phyloP scores from a whole-genome alignment of 2,888 invertebrate genomes.

The Athripsodes cinereus region DNA sequence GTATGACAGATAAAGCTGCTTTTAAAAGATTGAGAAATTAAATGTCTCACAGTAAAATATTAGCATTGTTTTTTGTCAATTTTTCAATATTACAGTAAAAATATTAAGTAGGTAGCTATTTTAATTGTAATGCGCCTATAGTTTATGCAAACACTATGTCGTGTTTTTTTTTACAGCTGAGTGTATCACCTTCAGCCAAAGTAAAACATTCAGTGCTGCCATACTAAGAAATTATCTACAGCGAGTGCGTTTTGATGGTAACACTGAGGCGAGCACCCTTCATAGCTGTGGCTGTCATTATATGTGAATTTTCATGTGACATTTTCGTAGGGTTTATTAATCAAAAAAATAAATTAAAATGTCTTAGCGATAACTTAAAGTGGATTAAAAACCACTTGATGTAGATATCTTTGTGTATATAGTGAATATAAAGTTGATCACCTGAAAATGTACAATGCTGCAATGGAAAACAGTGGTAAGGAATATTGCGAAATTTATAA shows the following conservation, averaged over 20 bases:
- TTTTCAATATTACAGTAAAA: too few relatives aligned
- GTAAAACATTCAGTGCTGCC: too few relatives aligned
- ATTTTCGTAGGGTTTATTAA: neutral
- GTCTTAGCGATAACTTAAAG: slow-evolving; percentile 21
- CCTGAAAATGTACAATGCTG: slow-evolving; percentile 23
- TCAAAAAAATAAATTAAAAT: slow-evolving; percentile 16
- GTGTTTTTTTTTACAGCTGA: too few relatives aligned
- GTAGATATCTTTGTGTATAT: slow-evolving; percentile 2
- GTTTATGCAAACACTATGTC: too few relatives aligned
- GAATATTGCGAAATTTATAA: neutral
- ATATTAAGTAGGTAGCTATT: too few relatives aligned
- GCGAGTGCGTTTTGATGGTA: neutral
- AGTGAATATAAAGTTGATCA: neutral
- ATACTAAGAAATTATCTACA: neutral
- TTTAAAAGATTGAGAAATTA: too few relatives aligned
- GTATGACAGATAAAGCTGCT: too few relatives aligned
- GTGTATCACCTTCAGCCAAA: too few relatives aligned
- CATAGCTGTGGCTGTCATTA: neutral
- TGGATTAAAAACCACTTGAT: slow-evolving; percentile 22
- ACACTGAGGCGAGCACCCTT: neutral
- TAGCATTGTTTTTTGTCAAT: too few relatives aligned
- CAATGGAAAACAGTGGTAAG: slow-evolving; percentile 24
- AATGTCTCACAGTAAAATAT: too few relatives aligned
- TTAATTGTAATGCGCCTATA: too few relatives aligned
- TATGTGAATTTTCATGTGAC: neutral